A percentile compares a stretch with the other conserved stretches of the same genome.
Evolutionary conservation across 2,113 vertebrate genomes (phyloP).

Genomic region (Sisor rabdophorus): DNA sequence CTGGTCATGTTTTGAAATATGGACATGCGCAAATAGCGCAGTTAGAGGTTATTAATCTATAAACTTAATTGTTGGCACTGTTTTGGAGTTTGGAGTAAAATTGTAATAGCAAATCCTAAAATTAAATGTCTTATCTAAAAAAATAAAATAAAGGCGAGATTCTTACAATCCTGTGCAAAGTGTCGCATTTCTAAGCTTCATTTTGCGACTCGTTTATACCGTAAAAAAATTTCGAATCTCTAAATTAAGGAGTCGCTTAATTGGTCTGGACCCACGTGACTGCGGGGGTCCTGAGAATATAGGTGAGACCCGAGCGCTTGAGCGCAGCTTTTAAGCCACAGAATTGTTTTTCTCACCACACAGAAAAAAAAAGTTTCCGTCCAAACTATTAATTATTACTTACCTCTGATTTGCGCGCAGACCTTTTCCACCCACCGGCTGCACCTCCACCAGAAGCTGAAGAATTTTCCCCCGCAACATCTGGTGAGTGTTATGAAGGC

Average conservation of each 20-base stretch:
- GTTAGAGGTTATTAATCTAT: neutral
- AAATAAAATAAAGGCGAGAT: too few relatives aligned
- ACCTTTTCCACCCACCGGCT: neutral
- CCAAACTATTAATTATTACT: neutral
- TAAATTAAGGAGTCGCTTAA: slow-evolving; percentile 26
- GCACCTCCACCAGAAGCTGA: neutral
- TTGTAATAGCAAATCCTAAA: neutral
- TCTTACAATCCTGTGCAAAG: too few relatives aligned
- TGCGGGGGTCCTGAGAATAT: slow-evolving; percentile 29
- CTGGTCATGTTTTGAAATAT: neutral
- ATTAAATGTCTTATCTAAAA: neutral
- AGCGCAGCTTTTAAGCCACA: neutral
- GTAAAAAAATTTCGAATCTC: neutral
- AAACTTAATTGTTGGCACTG: neutral
- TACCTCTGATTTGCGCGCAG: neutral
- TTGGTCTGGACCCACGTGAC: slow-evolving; percentile 40
- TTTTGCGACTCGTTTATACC: neutral
- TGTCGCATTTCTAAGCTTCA: neutral
- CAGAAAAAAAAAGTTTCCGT: neutral
- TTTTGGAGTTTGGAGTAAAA: neutral
- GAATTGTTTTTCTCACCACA: neutral
- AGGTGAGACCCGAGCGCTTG: slow-evolving; percentile 15
- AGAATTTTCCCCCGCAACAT: neutral
- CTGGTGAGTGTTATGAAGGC: slow-evolving; percentile 67
- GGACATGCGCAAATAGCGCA: neutral